These are phyloP conservation scores for Mastacembelus armatus DNA, from an alignment of 2,797 vertebrate genomes.

Conservation along the genomic window DNA sequence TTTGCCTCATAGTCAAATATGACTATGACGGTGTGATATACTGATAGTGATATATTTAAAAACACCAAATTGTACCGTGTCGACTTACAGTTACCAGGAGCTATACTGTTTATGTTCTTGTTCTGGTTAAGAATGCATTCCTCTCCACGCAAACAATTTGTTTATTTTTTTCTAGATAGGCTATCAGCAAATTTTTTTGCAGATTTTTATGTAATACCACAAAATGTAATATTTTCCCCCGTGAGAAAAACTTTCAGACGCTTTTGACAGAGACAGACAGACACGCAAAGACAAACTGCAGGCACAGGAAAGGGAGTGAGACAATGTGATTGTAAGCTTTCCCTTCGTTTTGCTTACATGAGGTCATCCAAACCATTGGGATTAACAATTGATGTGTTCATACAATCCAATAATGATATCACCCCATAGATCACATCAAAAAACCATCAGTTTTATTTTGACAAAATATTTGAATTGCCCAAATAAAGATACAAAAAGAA, in stretches of 20 bases:
- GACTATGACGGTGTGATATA: too few species aligned
- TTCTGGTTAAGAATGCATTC: slow-evolving; percentile 31
- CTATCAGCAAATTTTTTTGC: slow-evolving; percentile 51
- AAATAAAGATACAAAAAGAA: slow-evolving; percentile 17
- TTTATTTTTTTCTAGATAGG: slow-evolving; percentile 46
- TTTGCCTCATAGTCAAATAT: too few species aligned
- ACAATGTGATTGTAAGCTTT: slow-evolving; percentile 54
- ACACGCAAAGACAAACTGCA: slow-evolving; percentile 9
- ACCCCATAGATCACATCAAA: not conserved
- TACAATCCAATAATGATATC: slow-evolving; percentile 26
- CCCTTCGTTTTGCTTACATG: slow-evolving; percentile 49
- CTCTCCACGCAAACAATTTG: slow-evolving; percentile 32
- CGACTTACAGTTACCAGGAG: slow-evolving; percentile 9
- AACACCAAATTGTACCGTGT: not conserved
- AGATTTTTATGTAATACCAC: slow-evolving; percentile 16
- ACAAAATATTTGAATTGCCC: slow-evolving; percentile 15
- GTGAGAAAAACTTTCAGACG: slow-evolving; percentile 56
- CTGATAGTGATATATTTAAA: slow-evolving; percentile 1
- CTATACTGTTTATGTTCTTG: slow-evolving; percentile 13
- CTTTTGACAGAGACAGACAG: slow-evolving; percentile 23
- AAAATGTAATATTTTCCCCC: slow-evolving; percentile 34
- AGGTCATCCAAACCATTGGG: slow-evolving; percentile 40
- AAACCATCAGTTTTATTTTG: slow-evolving; percentile 35
- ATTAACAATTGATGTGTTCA: slow-evolving; percentile 25
- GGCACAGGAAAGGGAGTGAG: slow-evolving; percentile 55